phyloP scores from a whole-genome alignment of 2,888 invertebrate genomes.

The Dilophus febrilis region DNA sequence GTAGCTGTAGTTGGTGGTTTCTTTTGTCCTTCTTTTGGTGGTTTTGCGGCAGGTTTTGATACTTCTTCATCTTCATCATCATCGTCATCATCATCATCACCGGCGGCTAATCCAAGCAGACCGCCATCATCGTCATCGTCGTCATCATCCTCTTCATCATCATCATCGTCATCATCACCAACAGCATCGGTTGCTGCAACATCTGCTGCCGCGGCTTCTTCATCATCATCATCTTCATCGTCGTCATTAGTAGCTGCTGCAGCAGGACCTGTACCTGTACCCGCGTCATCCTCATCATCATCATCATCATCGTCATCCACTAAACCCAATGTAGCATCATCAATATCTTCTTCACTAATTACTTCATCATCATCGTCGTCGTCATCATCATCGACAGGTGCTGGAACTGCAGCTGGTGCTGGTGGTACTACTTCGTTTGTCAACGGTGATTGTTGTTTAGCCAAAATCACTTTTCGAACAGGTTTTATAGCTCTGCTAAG shows the following conservation, averaged over 20 bases:
- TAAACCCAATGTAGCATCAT: not conserved
- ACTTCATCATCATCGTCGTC: constrained; percentile 2
- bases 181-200: not conserved
- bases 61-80: not conserved
- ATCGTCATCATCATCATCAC: not conserved
- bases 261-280: too few species aligned
- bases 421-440: not conserved
- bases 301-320: constrained; percentile 1
- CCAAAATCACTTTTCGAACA: not conserved
- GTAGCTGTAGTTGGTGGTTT: not conserved
- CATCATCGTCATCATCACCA: not conserved
- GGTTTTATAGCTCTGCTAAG: constrained; percentile 1
- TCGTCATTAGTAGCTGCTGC: too few species aligned
- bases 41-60: not conserved
- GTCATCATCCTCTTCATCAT: not conserved
- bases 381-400: not conserved
- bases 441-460: not conserved
- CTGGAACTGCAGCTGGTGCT: not conserved
- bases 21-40: not conserved
- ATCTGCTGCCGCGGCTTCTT: not conserved
- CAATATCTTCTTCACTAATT: too few species aligned
- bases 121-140: not conserved
- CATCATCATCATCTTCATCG: not conserved
- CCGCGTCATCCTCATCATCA: constrained; percentile 1
- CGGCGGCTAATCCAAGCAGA: not conserved